phyloP scores from a whole-genome alignment of 2,888 invertebrate species.

The Caenorhabditis wallacei region DNA sequence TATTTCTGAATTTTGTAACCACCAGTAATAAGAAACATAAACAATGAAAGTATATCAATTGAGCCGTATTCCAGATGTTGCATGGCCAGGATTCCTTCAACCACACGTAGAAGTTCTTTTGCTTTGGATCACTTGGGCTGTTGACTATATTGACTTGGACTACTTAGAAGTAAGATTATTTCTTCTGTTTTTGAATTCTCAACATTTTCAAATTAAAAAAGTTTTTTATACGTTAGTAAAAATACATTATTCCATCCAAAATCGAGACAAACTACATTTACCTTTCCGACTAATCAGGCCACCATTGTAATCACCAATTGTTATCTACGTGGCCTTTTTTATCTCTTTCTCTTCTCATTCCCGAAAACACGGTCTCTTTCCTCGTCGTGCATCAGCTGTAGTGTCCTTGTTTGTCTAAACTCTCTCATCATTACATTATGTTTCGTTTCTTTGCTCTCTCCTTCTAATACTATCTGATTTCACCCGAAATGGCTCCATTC shows the following conservation, averaged over 20 bases:
- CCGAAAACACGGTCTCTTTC: constrained; percentile 25
- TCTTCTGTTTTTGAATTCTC: not conserved
- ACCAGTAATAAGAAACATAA: not conserved
- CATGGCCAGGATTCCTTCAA: constrained; percentile 81
- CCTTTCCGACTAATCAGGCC: constrained; percentile 5
- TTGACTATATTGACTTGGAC: constrained; percentile 81
- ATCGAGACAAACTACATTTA: not conserved
- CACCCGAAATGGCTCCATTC: constrained; percentile 59
- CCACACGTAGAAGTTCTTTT: constrained; percentile 80
- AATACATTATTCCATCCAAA: not conserved
- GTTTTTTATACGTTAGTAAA: too few species aligned
- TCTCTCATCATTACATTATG: constrained; percentile 26
- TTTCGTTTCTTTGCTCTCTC: constrained; percentile 34
- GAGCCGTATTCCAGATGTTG: constrained; percentile 64
- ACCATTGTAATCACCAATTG: not conserved
- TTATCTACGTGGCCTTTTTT: not conserved
- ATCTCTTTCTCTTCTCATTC: constrained; percentile 9
- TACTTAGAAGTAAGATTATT: constrained; percentile 78
- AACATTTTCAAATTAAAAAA: too few species aligned
- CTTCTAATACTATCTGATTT: constrained; percentile 41
- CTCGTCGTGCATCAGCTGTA: constrained; percentile 52
- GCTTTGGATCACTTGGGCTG: constrained; percentile 77
- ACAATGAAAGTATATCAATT: not conserved
- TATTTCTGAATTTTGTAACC: not conserved
- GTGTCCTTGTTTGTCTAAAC: constrained; percentile 21